A percentile compares a stretch with the other conserved stretches of the same genome.
Conservation (phyloP, 2,888 invertebrate genomes). For the Agapostemon virescens region DNA sequence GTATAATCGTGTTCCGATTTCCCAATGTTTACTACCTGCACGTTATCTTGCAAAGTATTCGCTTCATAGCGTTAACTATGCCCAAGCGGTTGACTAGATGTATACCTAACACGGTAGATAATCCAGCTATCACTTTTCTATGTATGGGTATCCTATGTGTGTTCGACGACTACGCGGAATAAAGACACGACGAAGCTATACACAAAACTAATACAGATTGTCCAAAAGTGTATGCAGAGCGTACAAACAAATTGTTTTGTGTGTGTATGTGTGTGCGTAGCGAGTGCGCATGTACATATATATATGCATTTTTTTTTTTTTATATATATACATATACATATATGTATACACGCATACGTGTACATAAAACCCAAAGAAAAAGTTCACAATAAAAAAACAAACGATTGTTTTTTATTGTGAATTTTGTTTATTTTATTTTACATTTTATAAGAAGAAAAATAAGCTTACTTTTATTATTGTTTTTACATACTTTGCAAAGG, state of each 20-base stretch:
- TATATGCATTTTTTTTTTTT: too few relatives aligned
- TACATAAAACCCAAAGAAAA: too few relatives aligned
- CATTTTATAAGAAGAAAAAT: constrained; percentile 24
- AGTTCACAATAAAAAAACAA: constrained; percentile 31
- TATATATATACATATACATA: background rate
- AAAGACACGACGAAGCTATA: constrained; percentile 27
- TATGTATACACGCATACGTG: too few relatives aligned
- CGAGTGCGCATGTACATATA: too few relatives aligned
- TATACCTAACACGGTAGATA: constrained; percentile 57
- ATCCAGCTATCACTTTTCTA: constrained; percentile 29
- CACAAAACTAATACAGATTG: constrained; percentile 14
- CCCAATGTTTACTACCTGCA: constrained; percentile 60
- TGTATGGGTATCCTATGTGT: constrained; percentile 21
- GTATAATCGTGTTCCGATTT: constrained; percentile 28
- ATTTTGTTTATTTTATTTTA: background rate
- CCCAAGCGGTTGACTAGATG: constrained; percentile 55
- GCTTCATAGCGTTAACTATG: constrained; percentile 28
- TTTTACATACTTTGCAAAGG: constrained; percentile 58
- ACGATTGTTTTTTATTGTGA: constrained; percentile 4
- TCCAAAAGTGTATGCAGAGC: background rate
- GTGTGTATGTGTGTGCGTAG: too few relatives aligned
- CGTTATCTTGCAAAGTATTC: constrained; percentile 62
- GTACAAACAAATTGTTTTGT: background rate
- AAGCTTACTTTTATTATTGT: constrained; percentile 16
- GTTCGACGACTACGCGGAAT: constrained; percentile 20